Evolutionary conservation across 37 sponge, comb jelly and placozoan species (phyloP).

Genomic region (Oopsacas minuta): DNA sequence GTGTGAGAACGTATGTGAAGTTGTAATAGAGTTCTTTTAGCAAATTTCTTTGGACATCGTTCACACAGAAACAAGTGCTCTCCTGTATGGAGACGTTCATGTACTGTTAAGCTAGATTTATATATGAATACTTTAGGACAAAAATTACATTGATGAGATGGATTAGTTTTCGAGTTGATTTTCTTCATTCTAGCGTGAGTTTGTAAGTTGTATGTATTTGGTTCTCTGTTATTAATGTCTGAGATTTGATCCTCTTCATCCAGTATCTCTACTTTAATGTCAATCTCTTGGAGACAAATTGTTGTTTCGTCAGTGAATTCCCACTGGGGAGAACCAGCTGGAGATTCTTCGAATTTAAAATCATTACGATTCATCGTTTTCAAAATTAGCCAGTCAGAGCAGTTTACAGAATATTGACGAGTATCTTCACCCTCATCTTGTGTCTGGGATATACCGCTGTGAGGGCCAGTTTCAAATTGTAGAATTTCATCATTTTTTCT

Average conservation of each 20-base stretch:
- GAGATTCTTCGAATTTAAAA: not conserved
- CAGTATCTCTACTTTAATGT: not conserved
- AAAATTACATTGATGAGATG: not conserved
- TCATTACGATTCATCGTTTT: not conserved
- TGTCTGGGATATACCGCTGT: not conserved
- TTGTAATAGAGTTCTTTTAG: not conserved
- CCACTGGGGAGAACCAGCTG: not conserved
- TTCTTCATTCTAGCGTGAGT: not conserved
- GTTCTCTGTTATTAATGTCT: not conserved
- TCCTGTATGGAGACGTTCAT: not conserved
- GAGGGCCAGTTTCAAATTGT: not conserved
- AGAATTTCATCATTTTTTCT: not conserved
- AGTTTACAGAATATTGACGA: not conserved
- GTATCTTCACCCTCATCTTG: not conserved
- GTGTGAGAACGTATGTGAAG: not conserved
- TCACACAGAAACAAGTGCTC: not conserved
- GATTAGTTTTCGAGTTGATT: not conserved
- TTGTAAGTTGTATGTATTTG: not conserved
- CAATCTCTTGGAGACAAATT: not conserved
- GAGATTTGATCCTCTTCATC: not conserved
- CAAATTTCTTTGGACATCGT: not conserved
- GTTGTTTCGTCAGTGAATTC: not conserved
- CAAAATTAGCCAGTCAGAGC: not conserved
- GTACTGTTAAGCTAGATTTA: not conserved
- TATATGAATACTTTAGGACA: not conserved